Base-by-base conservation (phyloP, 2,888 invertebrate species). In the Alviniconcha strummeri region DNA sequence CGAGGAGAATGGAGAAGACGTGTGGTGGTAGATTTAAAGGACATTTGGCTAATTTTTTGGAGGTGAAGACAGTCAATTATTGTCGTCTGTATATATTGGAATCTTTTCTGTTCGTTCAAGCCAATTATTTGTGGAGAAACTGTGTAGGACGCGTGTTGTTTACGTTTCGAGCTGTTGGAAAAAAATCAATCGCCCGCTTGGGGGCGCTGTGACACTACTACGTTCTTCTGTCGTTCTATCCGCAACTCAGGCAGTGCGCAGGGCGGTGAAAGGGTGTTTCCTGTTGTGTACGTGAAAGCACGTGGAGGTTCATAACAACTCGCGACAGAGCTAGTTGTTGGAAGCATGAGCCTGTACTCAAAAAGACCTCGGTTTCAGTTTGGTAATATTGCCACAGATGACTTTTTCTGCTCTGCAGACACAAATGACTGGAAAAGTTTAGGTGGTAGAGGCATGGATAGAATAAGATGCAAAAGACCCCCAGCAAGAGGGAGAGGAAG, bases 291-390 rank as follows among this genome's bases (percentile, higher is more conserved):
- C 60, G 60, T 13, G 8, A 60, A 8, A 60, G 60, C 60, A 60
- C 60, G 60, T 60, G 60, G 60, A 13, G 60, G 1, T 60, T 60
- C 8, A 60, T 60, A 13, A 60, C 60, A 60, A 60, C 60, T 11
- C 8, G 9, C 8, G 8, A 60, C 60, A 13, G 64, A 57, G 5
- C 36, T 36, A 19, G 36, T 9, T n/a, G 60, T 60, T 72, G 19
- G n/a, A 8, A 89, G 77, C 72, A 92, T 92, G 92, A 92, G 92
- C 88, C 91, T 92, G 4, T 90, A 91, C 82, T 89, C 92, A 71
- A 92, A 92, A 87, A 91, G 91, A 7, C 91, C 91, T 19, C 90
- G 84, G 91, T 91, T 87, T 90, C 36, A 36, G 36, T 90, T 79
- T 89, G 13, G 9, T 60, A 13, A 60, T 13, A 2, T 60, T 8